Evolutionary conservation across 2,888 invertebrate genomes (phyloP), one percentile per base, ranked within the genome.

Genomic region (Listrodromus nycthemerus): DNA sequence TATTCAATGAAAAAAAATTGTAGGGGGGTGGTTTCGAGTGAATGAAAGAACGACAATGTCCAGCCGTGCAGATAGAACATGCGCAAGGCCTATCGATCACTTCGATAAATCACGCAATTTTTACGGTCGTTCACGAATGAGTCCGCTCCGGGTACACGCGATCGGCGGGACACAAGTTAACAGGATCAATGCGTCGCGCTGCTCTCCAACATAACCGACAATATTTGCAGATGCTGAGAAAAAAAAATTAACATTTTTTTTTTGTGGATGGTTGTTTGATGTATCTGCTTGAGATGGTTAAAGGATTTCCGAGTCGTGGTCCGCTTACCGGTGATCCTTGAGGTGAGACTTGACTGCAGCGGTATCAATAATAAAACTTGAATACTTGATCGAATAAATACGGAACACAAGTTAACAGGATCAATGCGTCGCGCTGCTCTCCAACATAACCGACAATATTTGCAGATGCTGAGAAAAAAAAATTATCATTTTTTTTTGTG

Each of bases 11-110:
- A 19, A 58, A 58, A 58, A 58, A 13, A 58, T 8, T 3, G 24
- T 24, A 5, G 10, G 8, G 2, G 27, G 21, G 27, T 13, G 21
- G 24, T 24, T 58, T 24, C 3, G 24, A 58, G 19, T 27, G 27
- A 58, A 58, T 24, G 58, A 24, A 27, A 58, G 58, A 58, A 58
- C 27, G 58, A 58, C 16, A 8, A 58, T 58, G 21, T 27, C 24
- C 19, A 8, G 19, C 52, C 19, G 8, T 58, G 13, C 27, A 58
- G 24, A 58, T 37, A 37, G 52, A 52, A 19, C 58, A 58, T 33
- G n/a, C 41, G 41, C 55, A 27, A 13, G n/a, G 30, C 65, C 75
- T 6, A 71, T 83, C 83, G 75, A 83, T 83, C 76, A 67, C 10
- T 70, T 50, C 48, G 33, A 71, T 67, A 77, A 81, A 76, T 80